Evolutionary conservation across 2,113 vertebrate genomes (phyloP).

Genomic region (Chaetodon trifascialis): DNA sequence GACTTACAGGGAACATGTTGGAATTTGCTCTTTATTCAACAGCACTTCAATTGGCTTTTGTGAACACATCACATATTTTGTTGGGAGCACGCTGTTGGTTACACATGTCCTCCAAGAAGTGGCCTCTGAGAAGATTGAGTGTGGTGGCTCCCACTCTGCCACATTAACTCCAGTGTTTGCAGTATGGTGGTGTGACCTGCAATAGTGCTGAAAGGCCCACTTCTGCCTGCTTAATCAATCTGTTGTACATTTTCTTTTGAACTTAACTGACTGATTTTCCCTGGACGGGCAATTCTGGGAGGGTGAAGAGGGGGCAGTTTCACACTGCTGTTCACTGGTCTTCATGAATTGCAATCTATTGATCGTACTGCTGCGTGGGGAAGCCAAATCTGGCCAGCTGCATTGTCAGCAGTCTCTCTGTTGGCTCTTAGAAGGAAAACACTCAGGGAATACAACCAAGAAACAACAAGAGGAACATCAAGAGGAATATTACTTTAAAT

Average conservation of each 20-base stretch:
- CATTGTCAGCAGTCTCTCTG: conserved; percentile 72
- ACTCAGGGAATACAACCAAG: conserved; percentile 26
- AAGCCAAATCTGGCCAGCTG: conserved; percentile 69
- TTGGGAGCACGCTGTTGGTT: conserved; percentile 16
- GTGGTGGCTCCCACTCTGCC: conserved; percentile 15
- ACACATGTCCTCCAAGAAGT: conserved; percentile 10
- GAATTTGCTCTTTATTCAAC: conserved; percentile 24
- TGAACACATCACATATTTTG: conserved; percentile 12
- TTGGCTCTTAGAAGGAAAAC: conserved; percentile 41
- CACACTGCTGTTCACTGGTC: conserved; percentile 64
- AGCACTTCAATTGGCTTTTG: conserved; percentile 16
- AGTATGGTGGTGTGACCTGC: conserved; percentile 45
- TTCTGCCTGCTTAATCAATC: conserved; percentile 70
- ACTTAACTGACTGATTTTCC: conserved; percentile 73
- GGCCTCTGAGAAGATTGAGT: conserved; percentile 29
- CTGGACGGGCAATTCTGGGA: conserved; percentile 43
- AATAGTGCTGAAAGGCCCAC: conserved; percentile 59
- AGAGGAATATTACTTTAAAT: conserved; percentile 29
- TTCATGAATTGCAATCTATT: conserved; percentile 76
- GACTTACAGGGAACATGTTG: background rate
- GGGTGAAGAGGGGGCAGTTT: conserved; percentile 57
- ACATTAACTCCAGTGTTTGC: conserved; percentile 50
- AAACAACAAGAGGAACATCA: conserved; percentile 46
- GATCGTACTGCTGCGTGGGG: conserved; percentile 69
- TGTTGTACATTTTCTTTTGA: conserved; percentile 73